Evolutionary conservation across 2,113 vertebrate genomes (phyloP).

Genomic region (Gracilinanus agilis): DNA sequence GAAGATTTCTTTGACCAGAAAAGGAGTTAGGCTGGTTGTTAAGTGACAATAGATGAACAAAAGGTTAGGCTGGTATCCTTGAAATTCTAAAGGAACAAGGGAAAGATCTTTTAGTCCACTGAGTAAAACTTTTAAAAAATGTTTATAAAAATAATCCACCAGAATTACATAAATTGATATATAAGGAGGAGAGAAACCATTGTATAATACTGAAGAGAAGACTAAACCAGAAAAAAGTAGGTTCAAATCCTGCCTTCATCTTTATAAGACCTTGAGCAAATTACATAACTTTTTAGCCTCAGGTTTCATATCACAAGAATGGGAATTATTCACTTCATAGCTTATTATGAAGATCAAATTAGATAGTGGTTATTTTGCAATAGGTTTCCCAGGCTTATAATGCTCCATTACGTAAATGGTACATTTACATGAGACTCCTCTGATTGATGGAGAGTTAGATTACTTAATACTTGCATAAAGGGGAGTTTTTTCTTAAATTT

Average conservation of each 20-base stretch:
- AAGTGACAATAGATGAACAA: background rate
- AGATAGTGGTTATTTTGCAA: background rate
- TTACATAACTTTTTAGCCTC: background rate
- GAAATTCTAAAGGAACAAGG: background rate
- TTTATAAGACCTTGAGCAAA: background rate
- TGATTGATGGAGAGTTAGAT: no score
- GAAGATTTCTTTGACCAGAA: background rate
- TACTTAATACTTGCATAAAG: background rate
- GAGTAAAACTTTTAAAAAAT: background rate
- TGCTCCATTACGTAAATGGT: no score
- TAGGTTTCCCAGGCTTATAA: background rate
- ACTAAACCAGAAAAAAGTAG: background rate
- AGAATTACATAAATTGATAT: background rate
- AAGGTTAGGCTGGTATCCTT: background rate
- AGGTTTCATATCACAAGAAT: background rate
- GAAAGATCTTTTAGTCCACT: background rate
- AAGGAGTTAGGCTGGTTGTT: background rate
- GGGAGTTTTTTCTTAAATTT: background rate
- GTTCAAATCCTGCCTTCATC: background rate
- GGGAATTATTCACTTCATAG: background rate
- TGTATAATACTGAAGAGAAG: background rate
- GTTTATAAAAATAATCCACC: background rate
- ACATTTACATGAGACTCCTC: no score
- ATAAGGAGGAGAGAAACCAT: background rate
- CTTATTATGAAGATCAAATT: background rate